Evolutionary conservation across 2,888 invertebrate species (phyloP), one percentile per base, ranked within the genome.

Genomic region (Agrotis segetum): DNA sequence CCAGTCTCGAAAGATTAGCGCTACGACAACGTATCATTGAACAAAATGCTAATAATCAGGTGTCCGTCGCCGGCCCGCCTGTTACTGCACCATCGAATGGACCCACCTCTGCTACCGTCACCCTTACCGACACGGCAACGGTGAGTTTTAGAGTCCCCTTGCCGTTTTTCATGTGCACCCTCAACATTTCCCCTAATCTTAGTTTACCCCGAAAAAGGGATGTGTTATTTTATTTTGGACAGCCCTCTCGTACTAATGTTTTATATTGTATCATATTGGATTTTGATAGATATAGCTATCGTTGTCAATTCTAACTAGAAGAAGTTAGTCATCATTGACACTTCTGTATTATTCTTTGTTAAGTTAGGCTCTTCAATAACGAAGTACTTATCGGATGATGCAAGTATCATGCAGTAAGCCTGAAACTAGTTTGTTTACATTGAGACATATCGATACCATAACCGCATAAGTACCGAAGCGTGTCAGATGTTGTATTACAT

Each of bases 1-100:
- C 98, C 68, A 98, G 98, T 91, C 97, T 98, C 80, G 98, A 98
- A 93, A 97, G 98, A 90, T 96, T 98, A 89, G 98, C 98, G 60
- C 97, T 98, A 85, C 96, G 98, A 75, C 98, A 98, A 93, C 97
- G 98, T 90, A 97, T 98, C 88, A 97, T 98, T 89, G 98, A 98
- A 90, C 97, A 97, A 82, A 96, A 86, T 89, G 87, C 96, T 16
- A 96, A 96, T 88, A 96, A 96, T 91, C 96, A 96, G 92, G 95
- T 96, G 90, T 82, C 92, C 47, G 85, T 83, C 71, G 85, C 83
- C 71, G 81, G 88, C 50, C 79, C 88, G 61, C 65, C 86, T 55
- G 74, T 89, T 83, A 93, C 86, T 91, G 89, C 89, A 77, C 89
- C 91, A 84, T 85, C 92, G 77, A 95, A 94, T 85, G 93, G 93